Base-by-base conservation (phyloP, 2,797 vertebrate species). In the Hemitrygon akajei region DNA sequence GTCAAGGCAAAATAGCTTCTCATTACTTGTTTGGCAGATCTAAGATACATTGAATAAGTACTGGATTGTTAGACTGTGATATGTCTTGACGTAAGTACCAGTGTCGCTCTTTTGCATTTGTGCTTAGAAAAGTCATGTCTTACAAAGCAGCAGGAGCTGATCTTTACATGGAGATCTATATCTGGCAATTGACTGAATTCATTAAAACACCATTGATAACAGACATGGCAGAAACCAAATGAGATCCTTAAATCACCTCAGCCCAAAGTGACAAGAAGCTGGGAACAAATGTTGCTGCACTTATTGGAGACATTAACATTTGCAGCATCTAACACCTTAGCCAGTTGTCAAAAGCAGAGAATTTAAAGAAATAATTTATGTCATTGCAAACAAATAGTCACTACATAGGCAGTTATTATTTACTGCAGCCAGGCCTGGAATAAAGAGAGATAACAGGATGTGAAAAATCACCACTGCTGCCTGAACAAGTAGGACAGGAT, bases 101-200 rank as follows among this genome's bases (percentile, higher is more conserved):
- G 18, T 7, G n/a, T 66, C 69, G n/a, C 63, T 69, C n/a, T 37
- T 69, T 89, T 89, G 16, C 34, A 10, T 20, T 63, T 6, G 20
- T 69, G 60, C 63, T 14, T 89, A 60, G 16, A 37, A 89, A 69
- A 69, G 22, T 37, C 66, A n/a, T 89, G 86, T 89, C 86, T 89
- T 89, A 89, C 86, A 89, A 89, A 63, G 37, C 86, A 89, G 63
- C 63, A 69, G n/a, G n/a, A 69, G 18, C 86, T 89, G n/a, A 89
- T 89, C 60, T 69, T 66, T 69, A 89, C n/a, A 37, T 34, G 20
- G 1, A 37, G 86, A 69, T 89, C 63, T 37, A 89, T 69, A 89
- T 89, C 63, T 89, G 63, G 18, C n/a, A 66, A 69, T 89, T 89
- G 63, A 69, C 60, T 89, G 86, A 89, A 69, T 89, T 89, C 63